phyloP scores from a whole-genome alignment of 2,888 invertebrate species.

The Muschampia plurimacula region DNA sequence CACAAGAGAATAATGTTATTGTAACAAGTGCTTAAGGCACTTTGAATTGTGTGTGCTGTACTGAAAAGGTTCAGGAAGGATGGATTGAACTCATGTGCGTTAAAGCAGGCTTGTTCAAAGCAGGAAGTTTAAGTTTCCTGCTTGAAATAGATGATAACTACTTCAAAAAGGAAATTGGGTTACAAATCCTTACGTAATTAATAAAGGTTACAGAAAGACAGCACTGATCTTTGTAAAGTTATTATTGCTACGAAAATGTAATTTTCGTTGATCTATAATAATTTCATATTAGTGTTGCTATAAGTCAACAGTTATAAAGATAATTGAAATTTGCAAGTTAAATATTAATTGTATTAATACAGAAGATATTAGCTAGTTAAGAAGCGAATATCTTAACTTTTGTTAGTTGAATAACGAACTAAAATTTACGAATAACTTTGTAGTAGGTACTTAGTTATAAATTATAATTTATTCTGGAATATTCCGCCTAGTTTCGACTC shows the following conservation, averaged over 20 bases:
- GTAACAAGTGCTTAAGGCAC: too few relatives aligned
- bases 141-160: too few relatives aligned
- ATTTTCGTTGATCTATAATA: background rate
- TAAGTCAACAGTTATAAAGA: slow-evolving; percentile 10
- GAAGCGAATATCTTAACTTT: slow-evolving; percentile 13
- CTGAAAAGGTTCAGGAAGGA: too few relatives aligned
- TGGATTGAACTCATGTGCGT: too few relatives aligned
- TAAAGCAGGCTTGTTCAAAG: too few relatives aligned
- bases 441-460: background rate
- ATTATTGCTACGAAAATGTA: background rate
- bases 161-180: too few relatives aligned
- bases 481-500: background rate
- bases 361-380: slow-evolving; percentile 19
- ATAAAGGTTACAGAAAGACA: too few relatives aligned
- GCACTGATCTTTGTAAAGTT: too few relatives aligned
- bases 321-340: slow-evolving; percentile 14
- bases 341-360: slow-evolving; percentile 19
- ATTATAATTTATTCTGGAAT: background rate
- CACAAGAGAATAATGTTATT: too few relatives aligned
- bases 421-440: slow-evolving; percentile 20
- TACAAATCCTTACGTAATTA: too few relatives aligned
- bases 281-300: background rate
- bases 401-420: slow-evolving; percentile 23
- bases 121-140: too few relatives aligned
- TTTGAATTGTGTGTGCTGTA: too few relatives aligned